Evolutionary conservation across 1,140 invertebrate species (phyloP).

Genomic region (Lethrus apterus): DNA sequence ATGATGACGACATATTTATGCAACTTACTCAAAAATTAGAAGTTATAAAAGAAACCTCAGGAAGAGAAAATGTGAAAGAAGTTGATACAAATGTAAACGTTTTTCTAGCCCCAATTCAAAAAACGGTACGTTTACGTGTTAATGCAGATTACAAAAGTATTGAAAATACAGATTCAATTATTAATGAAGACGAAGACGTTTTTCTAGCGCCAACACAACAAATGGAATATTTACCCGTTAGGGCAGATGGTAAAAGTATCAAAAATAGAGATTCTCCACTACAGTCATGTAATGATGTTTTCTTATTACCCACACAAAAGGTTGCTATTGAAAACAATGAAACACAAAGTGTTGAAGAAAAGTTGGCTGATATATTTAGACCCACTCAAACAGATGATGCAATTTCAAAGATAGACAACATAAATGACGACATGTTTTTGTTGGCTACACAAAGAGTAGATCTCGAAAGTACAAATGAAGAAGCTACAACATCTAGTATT

Average conservation of each 20-base stretch:
- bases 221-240: not conserved
- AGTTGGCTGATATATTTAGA: no score
- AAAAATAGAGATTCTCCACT: not conserved
- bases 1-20: constrained; percentile 4
- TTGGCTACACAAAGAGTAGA: no score
- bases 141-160: no score
- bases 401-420: not conserved
- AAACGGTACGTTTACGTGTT: no score
- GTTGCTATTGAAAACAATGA: not conserved
- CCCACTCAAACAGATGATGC: not conserved
- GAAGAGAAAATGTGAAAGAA: not conserved
- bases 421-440: not conserved
- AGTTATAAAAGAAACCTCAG: not conserved
- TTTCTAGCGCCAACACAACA: constrained; percentile 7
- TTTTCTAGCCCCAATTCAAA: no score
- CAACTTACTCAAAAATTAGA: constrained; percentile 3
- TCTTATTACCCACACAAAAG: not conserved
- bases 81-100: no score
- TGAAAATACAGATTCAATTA: no score
- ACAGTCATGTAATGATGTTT: not conserved
- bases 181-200: constrained; percentile 2
- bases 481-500: not conserved
- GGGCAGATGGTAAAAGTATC: not conserved
- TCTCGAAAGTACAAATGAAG: not conserved
- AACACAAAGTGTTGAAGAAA: no score